Conservation (phyloP, 2,888 invertebrate genomes). For the Mythimna lalbum region DNA sequence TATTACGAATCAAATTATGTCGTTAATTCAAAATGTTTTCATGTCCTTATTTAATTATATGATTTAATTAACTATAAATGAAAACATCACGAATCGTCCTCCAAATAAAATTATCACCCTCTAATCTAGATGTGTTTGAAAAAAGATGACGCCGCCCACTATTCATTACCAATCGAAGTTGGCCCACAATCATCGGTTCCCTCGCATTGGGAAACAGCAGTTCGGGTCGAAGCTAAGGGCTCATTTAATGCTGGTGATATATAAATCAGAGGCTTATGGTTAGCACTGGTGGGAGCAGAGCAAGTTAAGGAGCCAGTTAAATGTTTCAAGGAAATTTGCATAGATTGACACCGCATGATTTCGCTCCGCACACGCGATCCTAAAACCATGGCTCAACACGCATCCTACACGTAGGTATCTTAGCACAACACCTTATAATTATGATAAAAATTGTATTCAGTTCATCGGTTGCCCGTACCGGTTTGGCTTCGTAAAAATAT, state of each 20-base stretch:
- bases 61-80: conserved; percentile 38
- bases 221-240: conserved; percentile 65
- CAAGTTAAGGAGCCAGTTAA: conserved; percentile 84
- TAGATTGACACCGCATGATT: conserved; percentile 88
- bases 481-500: conserved; percentile 82
- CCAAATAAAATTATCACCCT: conserved; percentile 65
- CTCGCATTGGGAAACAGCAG: conserved; percentile 63
- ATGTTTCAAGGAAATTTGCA: conserved; percentile 90
- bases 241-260: conserved; percentile 72
- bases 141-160: conserved; percentile 72
- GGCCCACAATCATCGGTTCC: conserved; percentile 68
- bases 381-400: conserved; percentile 68
- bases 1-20: background rate
- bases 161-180: conserved; percentile 67
- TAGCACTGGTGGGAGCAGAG: conserved; percentile 79
- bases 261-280: conserved; percentile 79
- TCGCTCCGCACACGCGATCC: conserved; percentile 78
- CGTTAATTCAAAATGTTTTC: background rate
- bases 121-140: conserved; percentile 62
- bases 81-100: conserved; percentile 52
- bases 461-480: conserved; percentile 76
- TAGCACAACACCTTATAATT: conserved; percentile 74
- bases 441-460: conserved; percentile 78
- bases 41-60: conserved; percentile 12
- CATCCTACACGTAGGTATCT: conserved; percentile 70